phyloP scores from a whole-genome alignment of 2,888 invertebrate species.

The Lithophane leautieri region DNA sequence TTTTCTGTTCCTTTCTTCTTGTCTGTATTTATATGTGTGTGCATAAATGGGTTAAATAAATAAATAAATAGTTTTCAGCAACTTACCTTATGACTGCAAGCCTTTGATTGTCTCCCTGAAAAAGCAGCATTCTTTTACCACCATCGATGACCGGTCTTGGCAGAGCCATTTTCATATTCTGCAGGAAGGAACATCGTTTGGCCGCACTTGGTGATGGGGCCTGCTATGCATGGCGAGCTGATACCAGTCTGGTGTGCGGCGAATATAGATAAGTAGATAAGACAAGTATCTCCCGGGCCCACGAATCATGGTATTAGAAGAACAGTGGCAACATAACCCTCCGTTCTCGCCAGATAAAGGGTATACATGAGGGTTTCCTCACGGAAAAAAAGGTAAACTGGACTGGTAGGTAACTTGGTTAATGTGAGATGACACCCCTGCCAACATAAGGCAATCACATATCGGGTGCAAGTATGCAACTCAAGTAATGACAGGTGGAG shows the following conservation, averaged over 20 bases:
- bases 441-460: slow-evolving; percentile 30
- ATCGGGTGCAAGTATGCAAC: slow-evolving; percentile 45
- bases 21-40: too few species aligned
- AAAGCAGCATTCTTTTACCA: not conserved
- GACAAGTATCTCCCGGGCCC: not conserved
- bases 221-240: not conserved
- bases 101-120: too few species aligned
- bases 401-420: not conserved
- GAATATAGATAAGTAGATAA: too few species aligned
- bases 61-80: too few species aligned
- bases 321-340: not conserved
- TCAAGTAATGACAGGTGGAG: slow-evolving; percentile 47
- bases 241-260: not conserved
- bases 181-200: not conserved
- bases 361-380: not conserved
- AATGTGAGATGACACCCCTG: not conserved
- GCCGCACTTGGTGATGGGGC: not conserved
- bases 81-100: too few species aligned
- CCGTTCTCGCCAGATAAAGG: not conserved
- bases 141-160: not conserved
- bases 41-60: too few species aligned
- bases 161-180: not conserved
- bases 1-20: too few species aligned
- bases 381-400: not conserved
- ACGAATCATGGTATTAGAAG: not conserved